Conservation (phyloP, 2,888 invertebrate genomes). For the Auanema sp. region DNA sequence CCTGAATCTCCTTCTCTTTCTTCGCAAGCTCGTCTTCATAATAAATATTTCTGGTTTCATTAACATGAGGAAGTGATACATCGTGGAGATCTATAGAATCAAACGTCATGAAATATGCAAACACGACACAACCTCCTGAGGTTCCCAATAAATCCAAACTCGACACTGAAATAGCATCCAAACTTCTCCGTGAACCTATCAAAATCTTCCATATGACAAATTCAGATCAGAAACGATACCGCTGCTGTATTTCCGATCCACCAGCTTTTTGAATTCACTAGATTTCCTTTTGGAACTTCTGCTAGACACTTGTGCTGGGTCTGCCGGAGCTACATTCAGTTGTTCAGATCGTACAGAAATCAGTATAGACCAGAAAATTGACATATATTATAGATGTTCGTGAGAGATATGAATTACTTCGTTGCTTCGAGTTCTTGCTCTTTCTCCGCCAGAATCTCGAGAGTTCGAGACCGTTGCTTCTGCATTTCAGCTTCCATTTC, state of each 20-base stretch:
- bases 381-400: not conserved
- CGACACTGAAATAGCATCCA: conserved; percentile 16
- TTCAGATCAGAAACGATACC: too few relatives aligned
- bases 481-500: conserved; percentile 68
- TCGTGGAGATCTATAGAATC: conserved; percentile 11
- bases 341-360: conserved; percentile 29
- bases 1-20: conserved; percentile 72
- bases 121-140: not conserved
- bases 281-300: conserved; percentile 8
- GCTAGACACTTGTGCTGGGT: conserved; percentile 17
- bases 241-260: conserved; percentile 26
- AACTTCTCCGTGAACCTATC: conserved; percentile 18
- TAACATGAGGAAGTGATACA: conserved; percentile 23
- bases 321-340: conserved; percentile 16
- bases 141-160: conserved; percentile 13
- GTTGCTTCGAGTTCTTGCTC: conserved; percentile 54
- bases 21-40: conserved; percentile 74
- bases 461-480: conserved; percentile 80
- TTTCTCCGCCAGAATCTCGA: conserved; percentile 65
- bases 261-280: conserved; percentile 18
- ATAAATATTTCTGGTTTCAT: conserved; percentile 47
- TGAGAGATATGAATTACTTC: conserved; percentile 27
- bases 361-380: conserved; percentile 25
- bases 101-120: not conserved
- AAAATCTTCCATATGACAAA: too few relatives aligned